phyloP scores from a whole-genome alignment of 2,113 vertebrate species.

The Raja brachyura region DNA sequence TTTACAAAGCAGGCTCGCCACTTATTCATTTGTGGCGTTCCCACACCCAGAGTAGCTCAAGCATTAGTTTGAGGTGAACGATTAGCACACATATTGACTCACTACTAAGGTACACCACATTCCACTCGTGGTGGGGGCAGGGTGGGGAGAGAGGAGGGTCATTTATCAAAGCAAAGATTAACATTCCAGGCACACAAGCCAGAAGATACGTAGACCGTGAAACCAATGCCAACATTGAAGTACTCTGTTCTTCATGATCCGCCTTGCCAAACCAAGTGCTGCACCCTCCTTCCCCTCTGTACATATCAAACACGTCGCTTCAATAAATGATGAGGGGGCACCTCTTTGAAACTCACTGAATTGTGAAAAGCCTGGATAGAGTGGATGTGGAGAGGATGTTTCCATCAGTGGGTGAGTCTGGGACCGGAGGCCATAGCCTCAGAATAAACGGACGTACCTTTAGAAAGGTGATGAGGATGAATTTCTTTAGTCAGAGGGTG shows the following conservation, averaged over 20 bases:
- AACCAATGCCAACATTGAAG: neutral
- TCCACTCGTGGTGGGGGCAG: neutral
- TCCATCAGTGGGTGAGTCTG: no score
- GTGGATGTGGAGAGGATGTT: no score
- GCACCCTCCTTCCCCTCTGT: neutral
- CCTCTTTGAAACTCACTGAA: no score
- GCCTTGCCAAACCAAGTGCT: neutral
- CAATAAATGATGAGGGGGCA: no score
- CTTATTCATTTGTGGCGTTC: slow-evolving; percentile 6
- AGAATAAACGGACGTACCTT: no score
- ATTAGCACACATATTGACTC: slow-evolving; percentile 14
- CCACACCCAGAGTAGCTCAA: neutral
- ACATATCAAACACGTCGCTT: neutral
- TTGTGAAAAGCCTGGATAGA: no score
- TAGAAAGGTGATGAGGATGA: no score
- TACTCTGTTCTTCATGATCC: neutral
- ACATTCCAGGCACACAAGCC: slow-evolving; percentile 26
- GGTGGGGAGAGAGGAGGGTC: neutral
- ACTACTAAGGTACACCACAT: neutral
- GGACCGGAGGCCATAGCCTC: no score
- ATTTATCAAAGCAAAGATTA: slow-evolving; percentile 30
- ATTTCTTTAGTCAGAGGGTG: no score
- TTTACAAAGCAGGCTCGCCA: neutral
- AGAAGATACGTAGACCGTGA: neutral
- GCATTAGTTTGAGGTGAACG: slow-evolving; percentile 6